phyloP scores from a whole-genome alignment of 2,113 vertebrate species.

The Urocitellus parryii region DNA sequence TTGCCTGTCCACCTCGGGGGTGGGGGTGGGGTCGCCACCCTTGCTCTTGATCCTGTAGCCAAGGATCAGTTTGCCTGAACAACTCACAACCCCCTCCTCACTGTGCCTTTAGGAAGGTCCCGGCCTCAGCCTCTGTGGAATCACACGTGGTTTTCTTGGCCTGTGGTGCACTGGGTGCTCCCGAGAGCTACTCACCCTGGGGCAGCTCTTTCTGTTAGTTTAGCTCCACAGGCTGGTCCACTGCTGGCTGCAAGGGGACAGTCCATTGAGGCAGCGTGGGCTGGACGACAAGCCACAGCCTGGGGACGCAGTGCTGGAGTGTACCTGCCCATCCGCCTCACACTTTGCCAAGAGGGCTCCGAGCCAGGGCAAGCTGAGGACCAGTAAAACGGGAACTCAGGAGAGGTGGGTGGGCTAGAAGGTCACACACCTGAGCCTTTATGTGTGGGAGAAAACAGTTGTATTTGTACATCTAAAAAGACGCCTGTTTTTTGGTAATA shows the following conservation, averaged over 20 bases:
- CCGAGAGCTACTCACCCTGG: neutral
- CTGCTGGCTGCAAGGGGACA: neutral
- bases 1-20: too few relatives aligned
- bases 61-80: neutral
- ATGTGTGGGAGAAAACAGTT: neutral
- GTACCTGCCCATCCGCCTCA: accelerated
- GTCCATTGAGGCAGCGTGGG: neutral
- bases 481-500: neutral
- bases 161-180: too few relatives aligned
- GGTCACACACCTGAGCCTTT: neutral
- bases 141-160: neutral
- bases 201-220: neutral
- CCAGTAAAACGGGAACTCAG: neutral
- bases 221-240: neutral
- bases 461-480: neutral
- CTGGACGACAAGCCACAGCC: neutral
- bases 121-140: neutral
- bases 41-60: neutral
- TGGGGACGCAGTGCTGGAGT: neutral
- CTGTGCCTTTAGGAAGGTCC: neutral
- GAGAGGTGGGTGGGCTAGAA: neutral
- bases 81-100: neutral
- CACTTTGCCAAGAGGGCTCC: neutral
- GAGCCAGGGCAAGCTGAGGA: accelerated
- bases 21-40: accelerated